A percentile compares a stretch with the other conserved stretches of the same genome.
These are phyloP conservation scores for Micrasema minimum DNA, from an alignment of 1,140 invertebrate genomes.

Conservation along the genomic window DNA sequence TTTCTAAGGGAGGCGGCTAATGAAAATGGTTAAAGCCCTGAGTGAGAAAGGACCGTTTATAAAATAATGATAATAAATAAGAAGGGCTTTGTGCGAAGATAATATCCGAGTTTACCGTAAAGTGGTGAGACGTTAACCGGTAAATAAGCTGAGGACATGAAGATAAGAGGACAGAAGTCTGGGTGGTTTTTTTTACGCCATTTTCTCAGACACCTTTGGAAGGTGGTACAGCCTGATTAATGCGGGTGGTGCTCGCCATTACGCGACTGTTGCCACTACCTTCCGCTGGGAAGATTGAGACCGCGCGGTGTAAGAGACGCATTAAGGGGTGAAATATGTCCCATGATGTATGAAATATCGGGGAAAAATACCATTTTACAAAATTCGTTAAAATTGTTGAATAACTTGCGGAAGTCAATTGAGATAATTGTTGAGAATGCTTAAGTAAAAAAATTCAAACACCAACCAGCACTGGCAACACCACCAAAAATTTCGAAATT, in stretches of 20 bases:
- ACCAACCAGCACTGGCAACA: too few relatives aligned
- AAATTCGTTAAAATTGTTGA: not conserved
- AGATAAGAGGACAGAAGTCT: conserved; percentile 17
- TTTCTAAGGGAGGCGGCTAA: too few relatives aligned
- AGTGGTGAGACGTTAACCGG: conserved; percentile 13
- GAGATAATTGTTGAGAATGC: too few relatives aligned
- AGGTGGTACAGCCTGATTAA: conserved; percentile 10
- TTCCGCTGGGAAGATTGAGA: conserved; percentile 3
- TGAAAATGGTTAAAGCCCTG: too few relatives aligned
- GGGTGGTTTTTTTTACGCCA: too few relatives aligned
- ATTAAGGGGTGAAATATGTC: not conserved
- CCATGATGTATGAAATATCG: not conserved
- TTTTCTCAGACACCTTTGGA: not conserved
- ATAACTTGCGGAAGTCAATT: too few relatives aligned
- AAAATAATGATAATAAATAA: conserved; percentile 2
- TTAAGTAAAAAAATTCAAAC: too few relatives aligned
- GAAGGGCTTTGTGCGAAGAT: not conserved
- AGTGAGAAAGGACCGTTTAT: too few relatives aligned
- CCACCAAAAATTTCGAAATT: too few relatives aligned
- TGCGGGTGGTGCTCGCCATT: conserved; percentile 12
- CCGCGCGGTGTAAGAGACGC: not conserved
- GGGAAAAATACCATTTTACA: not conserved
- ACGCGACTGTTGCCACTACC: not conserved
- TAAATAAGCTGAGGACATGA: conserved; percentile 22
- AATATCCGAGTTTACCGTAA: conserved; percentile 1